phyloP scores from a whole-genome alignment of 2,888 invertebrate species.

The Lamellibrachia columna region DNA sequence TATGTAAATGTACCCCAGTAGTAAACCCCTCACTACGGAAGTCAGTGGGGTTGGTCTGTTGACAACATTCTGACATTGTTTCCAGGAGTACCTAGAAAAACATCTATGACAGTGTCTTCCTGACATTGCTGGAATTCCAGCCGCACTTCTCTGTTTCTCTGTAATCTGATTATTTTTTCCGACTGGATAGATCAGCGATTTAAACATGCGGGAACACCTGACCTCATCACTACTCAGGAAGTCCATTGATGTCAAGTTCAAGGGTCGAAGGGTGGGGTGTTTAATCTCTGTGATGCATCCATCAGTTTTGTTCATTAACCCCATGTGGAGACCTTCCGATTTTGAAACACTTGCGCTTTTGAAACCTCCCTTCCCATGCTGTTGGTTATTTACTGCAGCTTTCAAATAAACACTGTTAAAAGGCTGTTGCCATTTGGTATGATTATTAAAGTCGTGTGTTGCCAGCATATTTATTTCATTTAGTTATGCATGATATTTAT shows the following conservation, averaged over 20 bases:
- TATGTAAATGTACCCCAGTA: neutral
- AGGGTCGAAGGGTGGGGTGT: slow-evolving; percentile 5
- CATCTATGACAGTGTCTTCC: neutral
- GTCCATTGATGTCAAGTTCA: neutral
- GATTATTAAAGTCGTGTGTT: neutral
- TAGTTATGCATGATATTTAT: neutral
- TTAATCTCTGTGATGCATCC: neutral
- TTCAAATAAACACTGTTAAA: neutral
- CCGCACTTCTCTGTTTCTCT: neutral
- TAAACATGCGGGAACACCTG: neutral
- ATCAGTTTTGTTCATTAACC: slow-evolving; percentile 16
- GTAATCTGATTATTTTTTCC: neutral
- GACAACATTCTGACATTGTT: neutral
- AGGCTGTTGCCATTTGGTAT: neutral
- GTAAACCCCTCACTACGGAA: neutral
- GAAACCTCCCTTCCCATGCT: neutral
- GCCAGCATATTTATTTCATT: neutral
- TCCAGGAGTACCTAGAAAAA: neutral
- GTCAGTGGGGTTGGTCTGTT: neutral
- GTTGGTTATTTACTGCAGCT: neutral
- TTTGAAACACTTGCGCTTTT: neutral
- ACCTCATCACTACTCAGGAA: neutral
- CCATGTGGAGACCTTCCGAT: neutral
- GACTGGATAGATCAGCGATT: neutral
- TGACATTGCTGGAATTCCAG: neutral